Percentiles rank a stretch among this genome's conserved stretches.
Evolutionary conservation across 2,113 vertebrate genomes (phyloP).

Genomic region (Cervus canadensis): DNA sequence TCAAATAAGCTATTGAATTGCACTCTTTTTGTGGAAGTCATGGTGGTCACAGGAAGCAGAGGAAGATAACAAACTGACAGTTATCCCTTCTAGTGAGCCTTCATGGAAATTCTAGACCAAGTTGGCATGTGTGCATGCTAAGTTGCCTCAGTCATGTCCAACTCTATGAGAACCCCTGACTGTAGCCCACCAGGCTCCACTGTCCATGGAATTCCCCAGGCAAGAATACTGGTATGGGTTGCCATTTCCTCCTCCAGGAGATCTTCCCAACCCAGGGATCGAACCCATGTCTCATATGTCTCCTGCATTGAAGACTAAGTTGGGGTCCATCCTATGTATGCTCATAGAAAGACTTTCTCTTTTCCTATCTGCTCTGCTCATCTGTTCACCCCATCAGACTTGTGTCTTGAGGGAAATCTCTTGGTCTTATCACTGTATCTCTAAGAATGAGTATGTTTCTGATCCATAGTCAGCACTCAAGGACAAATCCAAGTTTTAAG

Average conservation of each 20-base stretch:
- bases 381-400: background rate
- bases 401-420: background rate
- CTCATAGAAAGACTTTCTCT: background rate
- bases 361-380: background rate
- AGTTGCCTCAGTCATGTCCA: background rate
- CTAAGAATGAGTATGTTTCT: background rate
- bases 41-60: background rate
- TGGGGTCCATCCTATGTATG: background rate
- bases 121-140: background rate
- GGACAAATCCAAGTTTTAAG: background rate
- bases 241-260: background rate
- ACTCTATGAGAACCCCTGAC: background rate
- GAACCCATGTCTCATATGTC: background rate
- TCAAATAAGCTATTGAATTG: background rate
- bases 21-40: constrained; percentile 9
- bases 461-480: background rate
- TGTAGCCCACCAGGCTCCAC: background rate
- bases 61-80: background rate
- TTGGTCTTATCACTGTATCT: background rate
- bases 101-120: background rate
- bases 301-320: background rate
- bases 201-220: background rate
- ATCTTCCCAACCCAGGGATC: background rate
- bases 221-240: background rate
- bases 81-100: background rate